These are phyloP conservation scores for Sarcoramphus papa DNA, from an alignment of 2,797 vertebrate genomes.

Conservation along the genomic window DNA sequence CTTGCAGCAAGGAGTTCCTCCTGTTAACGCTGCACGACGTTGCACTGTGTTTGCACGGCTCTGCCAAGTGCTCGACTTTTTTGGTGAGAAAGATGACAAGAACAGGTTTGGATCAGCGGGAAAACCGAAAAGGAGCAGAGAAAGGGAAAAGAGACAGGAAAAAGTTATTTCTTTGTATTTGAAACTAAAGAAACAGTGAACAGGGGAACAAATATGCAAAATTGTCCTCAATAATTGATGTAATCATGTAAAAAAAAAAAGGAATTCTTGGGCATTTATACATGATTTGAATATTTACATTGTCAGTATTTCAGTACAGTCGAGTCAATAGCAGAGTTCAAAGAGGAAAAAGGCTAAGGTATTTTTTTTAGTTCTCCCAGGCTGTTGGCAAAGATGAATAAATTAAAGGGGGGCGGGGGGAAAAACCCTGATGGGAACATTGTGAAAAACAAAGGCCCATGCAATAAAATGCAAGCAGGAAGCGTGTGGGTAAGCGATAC, in stretches of 20 bases:
- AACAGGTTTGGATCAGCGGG: too few relatives aligned
- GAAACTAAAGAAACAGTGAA: background rate
- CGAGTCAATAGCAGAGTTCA: background rate
- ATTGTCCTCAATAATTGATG: background rate
- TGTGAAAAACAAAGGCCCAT: rapidly evolving
- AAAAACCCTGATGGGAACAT: background rate
- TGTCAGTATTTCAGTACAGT: background rate
- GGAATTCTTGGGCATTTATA: background rate
- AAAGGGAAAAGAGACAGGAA: background rate
- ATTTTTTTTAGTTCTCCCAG: background rate
- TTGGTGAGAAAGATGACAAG: background rate
- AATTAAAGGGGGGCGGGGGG: background rate
- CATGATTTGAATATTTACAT: background rate
- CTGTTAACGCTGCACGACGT: rapidly evolving
- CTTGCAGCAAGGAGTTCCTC: background rate
- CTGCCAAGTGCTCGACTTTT: background rate
- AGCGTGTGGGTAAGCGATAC: background rate
- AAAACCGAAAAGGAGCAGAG: background rate
- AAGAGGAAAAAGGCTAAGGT: background rate
- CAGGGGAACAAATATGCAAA: background rate
- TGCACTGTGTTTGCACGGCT: background rate
- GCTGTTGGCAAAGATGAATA: background rate
- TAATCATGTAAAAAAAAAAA: background rate
- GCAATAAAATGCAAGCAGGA: background rate
- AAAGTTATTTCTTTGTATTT: background rate